Conservation (phyloP, 2,888 invertebrate species). For the Synanthedon vespiformis region DNA sequence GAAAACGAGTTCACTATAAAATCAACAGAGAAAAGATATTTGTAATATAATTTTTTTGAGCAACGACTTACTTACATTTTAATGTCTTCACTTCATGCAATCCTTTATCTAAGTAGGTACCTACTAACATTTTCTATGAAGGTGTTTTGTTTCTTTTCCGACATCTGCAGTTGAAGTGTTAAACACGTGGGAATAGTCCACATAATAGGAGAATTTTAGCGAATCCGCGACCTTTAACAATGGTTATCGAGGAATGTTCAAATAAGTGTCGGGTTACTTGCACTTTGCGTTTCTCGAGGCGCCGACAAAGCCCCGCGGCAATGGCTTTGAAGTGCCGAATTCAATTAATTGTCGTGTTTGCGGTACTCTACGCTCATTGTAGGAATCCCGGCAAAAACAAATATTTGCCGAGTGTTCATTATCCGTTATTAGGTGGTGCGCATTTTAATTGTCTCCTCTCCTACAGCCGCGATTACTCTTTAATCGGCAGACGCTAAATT, state of each 20-base stretch:
- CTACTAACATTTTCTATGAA: too few relatives aligned
- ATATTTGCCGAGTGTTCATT: slow-evolving; percentile 63
- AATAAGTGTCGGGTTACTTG: slow-evolving; percentile 48
- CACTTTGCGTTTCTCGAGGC: slow-evolving; percentile 24
- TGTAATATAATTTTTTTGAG: too few relatives aligned
- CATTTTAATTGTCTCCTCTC: slow-evolving; percentile 38
- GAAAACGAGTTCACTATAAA: too few relatives aligned
- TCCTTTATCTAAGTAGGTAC: too few relatives aligned
- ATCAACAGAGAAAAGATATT: too few relatives aligned
- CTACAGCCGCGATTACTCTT: slow-evolving; percentile 8
- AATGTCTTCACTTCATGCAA: too few relatives aligned
- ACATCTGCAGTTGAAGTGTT: background rate
- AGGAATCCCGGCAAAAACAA: slow-evolving; percentile 64
- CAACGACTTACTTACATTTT: too few relatives aligned
- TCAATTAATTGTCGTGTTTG: slow-evolving; percentile 70
- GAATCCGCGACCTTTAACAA: slow-evolving; percentile 1
- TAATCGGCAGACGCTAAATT: slow-evolving; percentile 3
- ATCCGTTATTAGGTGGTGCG: slow-evolving; percentile 56
- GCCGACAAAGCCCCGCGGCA: slow-evolving; percentile 61
- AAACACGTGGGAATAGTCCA: slow-evolving; percentile 1
- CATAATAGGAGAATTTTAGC: slow-evolving; percentile 1
- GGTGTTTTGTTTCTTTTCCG: too few relatives aligned
- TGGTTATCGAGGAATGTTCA: background rate
- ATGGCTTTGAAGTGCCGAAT: slow-evolving; percentile 63
- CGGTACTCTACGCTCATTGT: slow-evolving; percentile 43